These are phyloP conservation scores for Theocolax elegans DNA, from an alignment of 1,140 invertebrate species.

Conservation along the genomic window DNA sequence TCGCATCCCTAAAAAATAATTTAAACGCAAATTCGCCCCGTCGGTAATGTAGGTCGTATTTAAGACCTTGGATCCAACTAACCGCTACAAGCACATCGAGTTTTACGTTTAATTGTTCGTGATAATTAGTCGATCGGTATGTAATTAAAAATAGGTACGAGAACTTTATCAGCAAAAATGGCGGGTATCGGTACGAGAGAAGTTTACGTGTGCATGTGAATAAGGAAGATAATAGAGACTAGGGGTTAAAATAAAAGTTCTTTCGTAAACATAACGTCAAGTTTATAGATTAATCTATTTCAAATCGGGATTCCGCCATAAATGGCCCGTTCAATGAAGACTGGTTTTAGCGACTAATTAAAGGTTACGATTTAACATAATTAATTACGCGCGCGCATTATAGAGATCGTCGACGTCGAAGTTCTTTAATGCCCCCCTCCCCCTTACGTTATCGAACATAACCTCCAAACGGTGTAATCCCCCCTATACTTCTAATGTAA, in stretches of 20 bases:
- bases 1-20: too few species aligned
- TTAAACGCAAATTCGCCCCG: too few species aligned
- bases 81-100: slow-evolving; percentile 35
- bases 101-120: slow-evolving; percentile 38
- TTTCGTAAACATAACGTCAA: slow-evolving; percentile 39
- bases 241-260: slow-evolving; percentile 17
- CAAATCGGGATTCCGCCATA: slow-evolving; percentile 40
- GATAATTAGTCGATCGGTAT: slow-evolving; percentile 40
- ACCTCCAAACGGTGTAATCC: too few species aligned
- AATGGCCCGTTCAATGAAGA: slow-evolving; percentile 60
- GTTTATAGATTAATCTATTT: slow-evolving; percentile 39
- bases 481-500: slow-evolving; percentile 41
- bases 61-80: not conserved
- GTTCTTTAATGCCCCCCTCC: too few species aligned
- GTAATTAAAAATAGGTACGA: too few species aligned
- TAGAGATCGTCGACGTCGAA: slow-evolving; percentile 34
- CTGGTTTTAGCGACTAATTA: slow-evolving; percentile 63
- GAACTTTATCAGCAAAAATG: too few species aligned
- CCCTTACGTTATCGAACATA: too few species aligned
- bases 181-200: too few species aligned
- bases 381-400: slow-evolving; percentile 43
- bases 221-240: slow-evolving; percentile 26
- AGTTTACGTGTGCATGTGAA: not conserved
- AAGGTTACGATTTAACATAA: slow-evolving; percentile 58
- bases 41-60: not conserved